Base-by-base conservation (phyloP, 2,888 invertebrate genomes). In the Anthophora plumipes region DNA sequence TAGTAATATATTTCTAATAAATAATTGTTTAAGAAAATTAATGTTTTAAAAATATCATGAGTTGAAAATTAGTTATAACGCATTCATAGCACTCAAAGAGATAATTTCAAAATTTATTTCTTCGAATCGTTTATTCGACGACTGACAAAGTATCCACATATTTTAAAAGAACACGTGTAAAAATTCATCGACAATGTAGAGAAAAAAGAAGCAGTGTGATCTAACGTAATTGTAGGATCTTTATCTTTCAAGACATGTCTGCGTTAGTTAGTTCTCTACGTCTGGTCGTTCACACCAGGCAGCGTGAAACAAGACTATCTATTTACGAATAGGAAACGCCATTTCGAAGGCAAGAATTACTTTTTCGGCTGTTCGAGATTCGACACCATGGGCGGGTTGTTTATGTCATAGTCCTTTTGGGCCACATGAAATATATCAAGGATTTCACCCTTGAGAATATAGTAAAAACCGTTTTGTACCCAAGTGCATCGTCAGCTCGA, bases 331-430 rank as follows among this genome's bases (percentile, higher is more conserved):
- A 66, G 73, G n/a, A 63, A 74, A 61, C 43, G 52, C 50, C 60
- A 8, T 68, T 55, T 39, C 46, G 39, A 72, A 77, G 52, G 61
- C 46, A 41, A 73, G 55, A 60, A 20, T 39, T 22, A 48, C 50
- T 78, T 74, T 78, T 81, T 73, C 31, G 66, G 20, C 8, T n/a
- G 66, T 39, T 55, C 12, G 48, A 11, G 20, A 55, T 39, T 50
- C 59, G 64, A 68, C 71, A 69, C 74, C 81, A 78, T 81, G 78
- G 84, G 78, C 67, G 84, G 76, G n/a, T 68, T 72, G 75, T 85
- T 87, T 82, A 70, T 31, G 60, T 55, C 48, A 5, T 55, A 25
- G 59, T 72, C 76, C 50, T 75, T 67, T 31, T 48, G 37, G 37
- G 6, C 22, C 43, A 25, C n/a, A 3, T 55, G 37, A 80, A 68